Base-by-base conservation (phyloP, 2,113 vertebrate species). In the Coracopsis vasa region DNA sequence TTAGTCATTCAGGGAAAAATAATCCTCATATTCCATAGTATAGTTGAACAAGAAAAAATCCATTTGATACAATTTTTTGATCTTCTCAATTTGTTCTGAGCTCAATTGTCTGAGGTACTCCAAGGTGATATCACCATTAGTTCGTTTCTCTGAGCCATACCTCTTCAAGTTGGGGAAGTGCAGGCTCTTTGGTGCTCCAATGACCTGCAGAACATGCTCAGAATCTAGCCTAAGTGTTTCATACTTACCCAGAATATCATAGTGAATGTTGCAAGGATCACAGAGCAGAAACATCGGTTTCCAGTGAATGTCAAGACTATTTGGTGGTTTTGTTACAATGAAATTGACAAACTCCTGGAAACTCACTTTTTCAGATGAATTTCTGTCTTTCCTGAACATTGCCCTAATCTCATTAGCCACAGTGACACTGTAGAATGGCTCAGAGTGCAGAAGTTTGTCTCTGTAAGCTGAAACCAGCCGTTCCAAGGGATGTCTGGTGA, bases 401-500 rank as follows among this genome's bases (percentile, higher is more conserved):
- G 80, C 86, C 71, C 10, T 97, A 37, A 97, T 97, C 70, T 81
- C 5, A 42, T 97, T 91, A 92, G 97, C 96, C 3, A 97, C 1
- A 42, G 69, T 79, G 74, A 12, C 41, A 31, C 95, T 88, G 65
- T 96, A 97, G 64, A 65, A 96, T 0, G 92, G 90, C 50, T 97
- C 96, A 60, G 84, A 91, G 47, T 97, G 97, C 66, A 97, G 91
- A 31, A 98, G 78, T 73, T 98, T 98, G 93, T 97, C 97, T 88
- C 97, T 97, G 56, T 97, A 98, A 67, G 97, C 97, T 44, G 97
- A 98, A 73, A 98, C 97, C 51, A 98, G 74, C 11, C 97, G 44
- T 73, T 98, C 96, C n/a, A 97, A 84, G 41, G 97, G 97, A 85
- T 98, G 96, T 19, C 97, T 95, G 44, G 94, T 97, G 86, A 98